Evolutionary conservation across 2,888 invertebrate genomes (phyloP), one percentile per base, ranked within the genome.

Genomic region (Spodoptera exigua): DNA sequence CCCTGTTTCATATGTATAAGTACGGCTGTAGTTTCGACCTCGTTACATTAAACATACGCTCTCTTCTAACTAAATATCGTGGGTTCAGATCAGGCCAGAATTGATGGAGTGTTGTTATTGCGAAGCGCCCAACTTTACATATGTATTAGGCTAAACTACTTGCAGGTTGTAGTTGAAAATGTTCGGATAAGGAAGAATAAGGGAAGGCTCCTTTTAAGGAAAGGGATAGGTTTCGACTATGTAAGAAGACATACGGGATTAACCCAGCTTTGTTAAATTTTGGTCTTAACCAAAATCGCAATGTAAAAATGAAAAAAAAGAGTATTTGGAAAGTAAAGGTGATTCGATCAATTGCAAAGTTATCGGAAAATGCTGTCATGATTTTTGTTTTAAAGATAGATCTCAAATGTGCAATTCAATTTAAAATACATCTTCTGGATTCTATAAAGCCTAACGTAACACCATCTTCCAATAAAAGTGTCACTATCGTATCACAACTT

Each of bases 31-130:
- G 74, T 57, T 61, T 46, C 63, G 76, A 69, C 74, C 76, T 66
- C 69, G 72, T 74, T 76, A 74, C 74, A 76, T 74, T 65, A 74
- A 68, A 76, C 74, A 74, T 64, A 61, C 68, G 64, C 56, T 74
- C 63, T 64, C 65, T 65, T 73, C 70, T 65, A 59, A 69, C 61
- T 66, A 65, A 64, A 68, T 70, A 70, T 69, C 76, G 69, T 52
- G 61, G 63, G 73, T 70, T 67, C 70, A 70, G 46, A 74, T 74
- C 71, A 68, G 43, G 60, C 48, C 44, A 43, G 49, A 61, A 69
- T 57, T 67, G 63, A 70, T 61, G 54, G 57, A 61, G 53, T 62
- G 76, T 60, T 64, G 62, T 68, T 64, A 64, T 60, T 64, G 51
- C 59, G 60, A 59, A 54, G 59, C 37, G 47, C 41, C 54, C 47